Evolutionary conservation across 2,797 vertebrate species (phyloP).

Genomic region (Bryconaethiops microstoma): DNA sequence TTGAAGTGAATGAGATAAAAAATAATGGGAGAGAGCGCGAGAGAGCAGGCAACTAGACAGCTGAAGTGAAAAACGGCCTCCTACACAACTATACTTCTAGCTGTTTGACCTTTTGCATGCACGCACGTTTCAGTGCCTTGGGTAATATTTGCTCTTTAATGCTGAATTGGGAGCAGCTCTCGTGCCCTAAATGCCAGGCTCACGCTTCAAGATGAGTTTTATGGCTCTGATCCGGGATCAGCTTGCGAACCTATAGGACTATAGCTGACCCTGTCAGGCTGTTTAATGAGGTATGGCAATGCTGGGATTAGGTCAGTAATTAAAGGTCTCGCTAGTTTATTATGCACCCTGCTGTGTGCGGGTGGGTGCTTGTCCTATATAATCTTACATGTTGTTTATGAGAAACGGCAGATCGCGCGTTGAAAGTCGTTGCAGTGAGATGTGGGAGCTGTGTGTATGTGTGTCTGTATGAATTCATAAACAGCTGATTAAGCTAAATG

Average conservation of each 20-base stretch:
- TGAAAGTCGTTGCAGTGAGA: too few relatives aligned
- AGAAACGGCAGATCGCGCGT: not conserved
- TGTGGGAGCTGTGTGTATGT: too few relatives aligned
- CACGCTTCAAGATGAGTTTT: not conserved
- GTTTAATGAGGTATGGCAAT: not conserved
- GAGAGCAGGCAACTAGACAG: not conserved
- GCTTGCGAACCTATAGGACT: not conserved
- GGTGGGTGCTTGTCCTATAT: not conserved
- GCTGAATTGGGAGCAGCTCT: not conserved
- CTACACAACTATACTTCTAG: not conserved
- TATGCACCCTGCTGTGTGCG: not conserved
- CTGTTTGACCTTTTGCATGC: conserved; percentile 33
- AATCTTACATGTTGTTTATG: not conserved
- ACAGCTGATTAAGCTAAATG: too few relatives aligned
- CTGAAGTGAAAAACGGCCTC: not conserved
- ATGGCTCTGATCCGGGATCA: not conserved
- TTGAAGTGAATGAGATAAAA: not conserved
- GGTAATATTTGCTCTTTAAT: conserved; percentile 27
- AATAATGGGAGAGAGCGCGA: not conserved
- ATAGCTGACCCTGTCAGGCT: not conserved
- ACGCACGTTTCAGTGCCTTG: not conserved
- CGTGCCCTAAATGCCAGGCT: conserved; percentile 1
- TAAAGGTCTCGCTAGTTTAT: conserved; percentile 21
- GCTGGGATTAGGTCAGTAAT: conserved; percentile 27
- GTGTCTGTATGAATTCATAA: not conserved